Evolutionary conservation across 2,113 vertebrate genomes (phyloP).

Genomic region (Limnothrissa miodon): DNA sequence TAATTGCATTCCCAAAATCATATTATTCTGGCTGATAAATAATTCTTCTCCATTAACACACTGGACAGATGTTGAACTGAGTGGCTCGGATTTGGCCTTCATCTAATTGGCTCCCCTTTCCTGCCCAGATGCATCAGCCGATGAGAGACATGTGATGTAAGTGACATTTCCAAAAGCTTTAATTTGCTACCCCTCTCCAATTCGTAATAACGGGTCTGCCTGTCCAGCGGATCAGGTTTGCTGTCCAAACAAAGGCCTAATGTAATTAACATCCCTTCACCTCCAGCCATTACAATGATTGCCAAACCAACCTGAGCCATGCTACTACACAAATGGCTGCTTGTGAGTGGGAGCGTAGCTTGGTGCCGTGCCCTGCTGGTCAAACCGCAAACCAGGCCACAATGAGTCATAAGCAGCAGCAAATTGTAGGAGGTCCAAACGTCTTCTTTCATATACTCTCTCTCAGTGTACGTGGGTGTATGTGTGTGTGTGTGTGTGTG

Average conservation of each 20-base stretch:
- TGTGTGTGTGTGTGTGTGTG: background rate
- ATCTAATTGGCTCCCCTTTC: background rate
- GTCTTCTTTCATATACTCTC: background rate
- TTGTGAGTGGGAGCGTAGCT: background rate
- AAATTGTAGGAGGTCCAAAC: background rate
- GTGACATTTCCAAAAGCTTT: background rate
- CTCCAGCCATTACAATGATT: background rate
- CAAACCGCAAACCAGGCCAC: background rate
- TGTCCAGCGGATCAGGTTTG: background rate
- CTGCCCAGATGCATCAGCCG: background rate
- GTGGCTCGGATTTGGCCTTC: background rate
- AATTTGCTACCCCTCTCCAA: background rate
- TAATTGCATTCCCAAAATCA: background rate
- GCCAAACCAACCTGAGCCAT: background rate
- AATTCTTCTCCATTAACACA: background rate
- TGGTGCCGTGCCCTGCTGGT: background rate
- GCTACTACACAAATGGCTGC: background rate
- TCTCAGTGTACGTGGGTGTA: background rate
- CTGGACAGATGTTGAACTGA: slow-evolving; percentile 5
- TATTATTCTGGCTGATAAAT: background rate
- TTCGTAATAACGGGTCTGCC: background rate
- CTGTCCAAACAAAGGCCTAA: background rate
- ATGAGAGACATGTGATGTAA: background rate
- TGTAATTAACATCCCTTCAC: background rate
- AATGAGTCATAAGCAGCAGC: background rate